Conservation (phyloP, 2,797 vertebrate species). For the Lycodopsis pacificus region DNA sequence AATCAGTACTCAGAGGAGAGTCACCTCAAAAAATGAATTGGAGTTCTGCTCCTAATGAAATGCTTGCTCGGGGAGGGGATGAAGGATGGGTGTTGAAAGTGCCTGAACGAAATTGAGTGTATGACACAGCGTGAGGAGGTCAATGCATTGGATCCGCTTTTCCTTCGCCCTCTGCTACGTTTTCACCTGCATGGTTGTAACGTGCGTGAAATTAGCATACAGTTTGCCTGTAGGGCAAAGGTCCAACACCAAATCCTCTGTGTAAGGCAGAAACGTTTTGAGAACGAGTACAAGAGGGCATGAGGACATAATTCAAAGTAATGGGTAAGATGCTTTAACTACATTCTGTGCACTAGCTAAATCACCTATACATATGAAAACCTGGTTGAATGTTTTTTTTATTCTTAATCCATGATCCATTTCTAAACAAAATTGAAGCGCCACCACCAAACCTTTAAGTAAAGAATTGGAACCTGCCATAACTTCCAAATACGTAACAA, state of each 20-base stretch:
- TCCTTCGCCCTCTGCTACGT: not conserved
- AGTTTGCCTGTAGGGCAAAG: slow-evolving; percentile 31
- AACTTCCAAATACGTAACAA: not conserved
- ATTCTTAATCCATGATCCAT: not conserved
- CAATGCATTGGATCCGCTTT: slow-evolving; percentile 37
- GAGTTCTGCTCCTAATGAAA: slow-evolving; percentile 52
- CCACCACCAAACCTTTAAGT: not conserved
- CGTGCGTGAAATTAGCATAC: slow-evolving; percentile 55
- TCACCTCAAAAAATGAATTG: slow-evolving; percentile 34
- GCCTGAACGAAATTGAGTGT: slow-evolving; percentile 46
- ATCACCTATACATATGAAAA: not conserved
- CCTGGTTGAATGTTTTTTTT: not conserved
- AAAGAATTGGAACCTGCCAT: not conserved
- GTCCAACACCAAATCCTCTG: slow-evolving; percentile 37
- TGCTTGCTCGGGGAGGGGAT: slow-evolving; percentile 38
- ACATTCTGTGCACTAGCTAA: not conserved
- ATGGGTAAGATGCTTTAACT: not conserved
- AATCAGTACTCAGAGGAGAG: slow-evolving; percentile 45
- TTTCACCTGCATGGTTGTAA: slow-evolving; percentile 38
- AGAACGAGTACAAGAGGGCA: slow-evolving; percentile 12
- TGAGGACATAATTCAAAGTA: slow-evolving; percentile 7
- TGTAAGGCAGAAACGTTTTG: slow-evolving; percentile 19
- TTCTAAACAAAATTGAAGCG: not conserved
- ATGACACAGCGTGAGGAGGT: slow-evolving; percentile 35
- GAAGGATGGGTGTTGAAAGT: slow-evolving; percentile 39